Conservation (phyloP, 2,113 vertebrate species). For the Tenrec ecaudatus region DNA sequence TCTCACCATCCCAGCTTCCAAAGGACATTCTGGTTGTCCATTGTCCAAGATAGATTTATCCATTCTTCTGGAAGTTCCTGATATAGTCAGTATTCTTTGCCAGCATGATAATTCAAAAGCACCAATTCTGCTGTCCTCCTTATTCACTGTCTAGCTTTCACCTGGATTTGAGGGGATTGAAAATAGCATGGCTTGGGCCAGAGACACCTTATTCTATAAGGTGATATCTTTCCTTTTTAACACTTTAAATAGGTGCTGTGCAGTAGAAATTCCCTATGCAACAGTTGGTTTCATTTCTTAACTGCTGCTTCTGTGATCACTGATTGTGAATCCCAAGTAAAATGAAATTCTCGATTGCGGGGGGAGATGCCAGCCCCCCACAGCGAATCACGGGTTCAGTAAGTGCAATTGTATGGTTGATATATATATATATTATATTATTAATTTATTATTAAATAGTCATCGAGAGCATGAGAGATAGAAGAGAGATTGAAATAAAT, state of each 20-base stretch:
- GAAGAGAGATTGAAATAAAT: too few species aligned
- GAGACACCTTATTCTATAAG: neutral
- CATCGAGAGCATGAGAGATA: too few species aligned
- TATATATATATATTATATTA: too few species aligned
- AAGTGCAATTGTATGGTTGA: too few species aligned
- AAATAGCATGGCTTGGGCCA: neutral
- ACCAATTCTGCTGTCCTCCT: neutral
- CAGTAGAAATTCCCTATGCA: neutral
- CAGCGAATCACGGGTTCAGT: too few species aligned
- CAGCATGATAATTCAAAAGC: neutral
- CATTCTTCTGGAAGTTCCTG: too few species aligned
- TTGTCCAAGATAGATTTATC: too few species aligned
- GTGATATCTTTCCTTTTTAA: neutral
- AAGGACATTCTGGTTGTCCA: too few species aligned
- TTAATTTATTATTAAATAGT: too few species aligned
- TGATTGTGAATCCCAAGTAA: neutral
- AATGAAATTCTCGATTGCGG: neutral
- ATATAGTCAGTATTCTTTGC: too few species aligned
- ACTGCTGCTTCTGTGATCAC: neutral
- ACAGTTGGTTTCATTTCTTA: neutral
- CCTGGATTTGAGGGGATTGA: neutral
- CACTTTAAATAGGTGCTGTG: neutral
- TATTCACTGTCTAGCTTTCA: neutral
- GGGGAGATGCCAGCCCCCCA: too few species aligned
- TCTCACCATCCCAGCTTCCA: too few species aligned